These are phyloP conservation scores for Botrylloides violaceus DNA, from an alignment of 23 tunicate species.

Conservation along the genomic window DNA sequence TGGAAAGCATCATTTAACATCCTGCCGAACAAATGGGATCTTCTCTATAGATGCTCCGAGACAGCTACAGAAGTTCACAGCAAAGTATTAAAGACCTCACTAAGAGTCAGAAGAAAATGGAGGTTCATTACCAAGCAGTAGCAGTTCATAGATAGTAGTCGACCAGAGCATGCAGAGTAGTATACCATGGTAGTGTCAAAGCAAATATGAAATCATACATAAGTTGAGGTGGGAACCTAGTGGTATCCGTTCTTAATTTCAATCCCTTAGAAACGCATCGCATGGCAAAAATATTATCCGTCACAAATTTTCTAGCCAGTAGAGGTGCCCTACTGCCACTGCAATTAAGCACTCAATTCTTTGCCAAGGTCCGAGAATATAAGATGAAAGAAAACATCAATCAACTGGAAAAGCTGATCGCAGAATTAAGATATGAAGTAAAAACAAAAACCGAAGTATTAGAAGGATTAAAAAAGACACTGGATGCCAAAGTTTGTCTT, in stretches of 20 bases:
- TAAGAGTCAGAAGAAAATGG: conserved; percentile 17
- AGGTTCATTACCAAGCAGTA: too few relatives aligned
- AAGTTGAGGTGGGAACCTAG: too few relatives aligned
- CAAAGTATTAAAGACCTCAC: conserved; percentile 13
- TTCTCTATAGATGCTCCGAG: neutral
- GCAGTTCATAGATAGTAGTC: too few relatives aligned
- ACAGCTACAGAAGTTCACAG: conserved; percentile 12
- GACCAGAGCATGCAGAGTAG: too few relatives aligned
- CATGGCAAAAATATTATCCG: too few relatives aligned
- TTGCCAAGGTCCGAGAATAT: conserved; percentile 42
- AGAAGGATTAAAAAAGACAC: conserved; percentile 25
- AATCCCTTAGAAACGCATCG: too few relatives aligned
- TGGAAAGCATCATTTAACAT: neutral
- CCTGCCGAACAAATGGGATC: neutral
- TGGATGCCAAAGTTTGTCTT: conserved; percentile 30
- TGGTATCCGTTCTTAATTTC: too few relatives aligned
- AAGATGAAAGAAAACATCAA: conserved; percentile 57
- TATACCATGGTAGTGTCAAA: too few relatives aligned
- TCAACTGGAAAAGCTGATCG: conserved; percentile 48
- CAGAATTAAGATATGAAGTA: conserved; percentile 49
- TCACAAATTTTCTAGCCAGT: too few relatives aligned
- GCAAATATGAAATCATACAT: too few relatives aligned
- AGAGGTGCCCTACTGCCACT: too few relatives aligned
- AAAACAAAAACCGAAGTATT: conserved; percentile 43
- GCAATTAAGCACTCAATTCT: too few relatives aligned